Percentiles rank a stretch among this genome's conserved stretches.
Conservation (phyloP, 2,888 invertebrate genomes). For the Incurvaria masculella region DNA sequence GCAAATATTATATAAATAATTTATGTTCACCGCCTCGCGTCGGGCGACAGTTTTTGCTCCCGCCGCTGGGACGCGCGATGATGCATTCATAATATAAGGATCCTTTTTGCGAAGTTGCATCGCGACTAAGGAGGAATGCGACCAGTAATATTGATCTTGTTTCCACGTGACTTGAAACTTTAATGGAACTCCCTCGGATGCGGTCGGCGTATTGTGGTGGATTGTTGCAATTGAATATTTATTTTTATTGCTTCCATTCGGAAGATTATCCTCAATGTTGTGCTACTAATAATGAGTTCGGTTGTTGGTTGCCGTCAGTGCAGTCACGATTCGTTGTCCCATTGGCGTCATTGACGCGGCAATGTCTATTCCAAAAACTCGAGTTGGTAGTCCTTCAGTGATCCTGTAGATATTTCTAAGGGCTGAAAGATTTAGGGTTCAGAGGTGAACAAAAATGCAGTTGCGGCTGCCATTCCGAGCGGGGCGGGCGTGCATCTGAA, state of each 20-base stretch:
- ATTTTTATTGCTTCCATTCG: background rate
- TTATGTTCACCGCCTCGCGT: conserved; percentile 41
- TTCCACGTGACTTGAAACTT: conserved; percentile 47
- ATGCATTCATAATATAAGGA: conserved; percentile 58
- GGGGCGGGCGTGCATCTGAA: no score
- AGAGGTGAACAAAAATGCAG: no score
- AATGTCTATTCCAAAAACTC: no score
- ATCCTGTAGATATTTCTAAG: no score
- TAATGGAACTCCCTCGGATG: conserved; percentile 24
- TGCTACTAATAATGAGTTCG: no score
- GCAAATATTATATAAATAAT: conserved; percentile 54
- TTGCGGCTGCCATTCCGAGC: no score
- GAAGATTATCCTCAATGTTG: background rate
- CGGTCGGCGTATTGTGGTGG: background rate
- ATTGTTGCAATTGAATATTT: background rate
- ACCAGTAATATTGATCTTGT: conserved; percentile 57
- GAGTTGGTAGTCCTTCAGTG: no score
- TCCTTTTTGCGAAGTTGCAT: conserved; percentile 47
- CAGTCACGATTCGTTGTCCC: no score
- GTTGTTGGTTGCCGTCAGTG: no score
- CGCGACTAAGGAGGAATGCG: conserved; percentile 46
- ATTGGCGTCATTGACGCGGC: no score
- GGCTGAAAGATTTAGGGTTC: no score
- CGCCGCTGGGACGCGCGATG: conserved; percentile 52
- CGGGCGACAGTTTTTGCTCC: conserved; percentile 46